Percentiles rank a stretch among this genome's conserved stretches.
phyloP scores from a whole-genome alignment of 2,797 vertebrate genomes.

The Tokudaia tokunoshimensis region DNA sequence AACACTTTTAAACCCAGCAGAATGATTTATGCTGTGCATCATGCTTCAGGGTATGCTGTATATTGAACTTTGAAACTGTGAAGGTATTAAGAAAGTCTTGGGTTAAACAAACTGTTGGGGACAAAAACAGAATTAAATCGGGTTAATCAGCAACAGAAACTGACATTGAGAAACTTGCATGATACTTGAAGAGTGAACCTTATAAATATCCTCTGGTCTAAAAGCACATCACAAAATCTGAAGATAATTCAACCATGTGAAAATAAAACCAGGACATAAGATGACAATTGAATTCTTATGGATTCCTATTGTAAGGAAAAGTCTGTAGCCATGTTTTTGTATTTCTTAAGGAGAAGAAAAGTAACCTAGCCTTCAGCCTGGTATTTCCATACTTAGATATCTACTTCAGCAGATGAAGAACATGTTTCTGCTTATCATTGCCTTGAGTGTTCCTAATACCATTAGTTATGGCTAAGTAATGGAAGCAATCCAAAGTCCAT shows the following conservation, averaged over 20 bases:
- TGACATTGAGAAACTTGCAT: not conserved
- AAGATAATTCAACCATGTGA: not conserved
- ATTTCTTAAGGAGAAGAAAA: not conserved
- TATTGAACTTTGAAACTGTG: not conserved
- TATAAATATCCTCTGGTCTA: not conserved
- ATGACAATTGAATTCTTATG: not conserved
- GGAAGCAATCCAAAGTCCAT: not conserved
- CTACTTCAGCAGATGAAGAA: not conserved
- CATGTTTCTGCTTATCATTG: not conserved
- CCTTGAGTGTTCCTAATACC: not conserved
- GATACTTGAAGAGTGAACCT: not conserved
- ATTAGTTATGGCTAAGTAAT: not conserved
- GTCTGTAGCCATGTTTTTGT: not conserved
- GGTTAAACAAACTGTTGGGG: not conserved
- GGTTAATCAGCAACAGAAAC: not conserved
- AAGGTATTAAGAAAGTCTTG: not conserved
- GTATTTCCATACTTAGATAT: not conserved
- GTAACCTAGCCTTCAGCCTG: not conserved
- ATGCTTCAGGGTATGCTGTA: not conserved
- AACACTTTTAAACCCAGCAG: not conserved
- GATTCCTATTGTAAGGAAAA: not conserved
- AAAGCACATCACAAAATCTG: constrained; percentile 20
- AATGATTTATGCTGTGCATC: not conserved
- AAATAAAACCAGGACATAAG: not conserved
- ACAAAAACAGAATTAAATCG: not conserved